Base-by-base conservation (phyloP, 2,888 invertebrate species). In the Caenorhabditis sp. region DNA sequence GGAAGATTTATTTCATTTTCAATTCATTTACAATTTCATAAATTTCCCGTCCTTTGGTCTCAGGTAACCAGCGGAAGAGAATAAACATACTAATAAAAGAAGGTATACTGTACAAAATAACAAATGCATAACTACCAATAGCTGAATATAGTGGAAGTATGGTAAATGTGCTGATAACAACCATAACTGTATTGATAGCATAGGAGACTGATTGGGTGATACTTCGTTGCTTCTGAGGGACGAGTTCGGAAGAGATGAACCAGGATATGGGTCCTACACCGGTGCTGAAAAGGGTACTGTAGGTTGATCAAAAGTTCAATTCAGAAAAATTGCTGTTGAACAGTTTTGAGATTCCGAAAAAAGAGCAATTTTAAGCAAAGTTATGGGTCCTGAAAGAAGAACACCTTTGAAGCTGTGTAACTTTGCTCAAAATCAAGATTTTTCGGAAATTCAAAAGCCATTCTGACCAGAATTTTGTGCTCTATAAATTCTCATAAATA, bases 261-360 rank as follows among this genome's bases (percentile, higher is more conserved):
- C 83, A 85, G 4, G 79, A 72, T 10, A 83, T 80, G 8, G 85
- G 83, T 1, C 84, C 84, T 2, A 84, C 81, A 20, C 81, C 83
- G 14, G 69, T 67, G 12, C 80, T 81, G 20, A 5, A 17, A 14
- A n/a, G n/a, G n/a, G n/a, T n/a, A n/a, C n/a, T n/a, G n/a, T n/a
- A n/a, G n/a, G n/a, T n/a, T n/a, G n/a, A n/a, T n/a, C n/a, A n/a
- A n/a, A n/a, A n/a, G n/a, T n/a, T n/a, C n/a, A n/a, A n/a, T n/a
- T n/a, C n/a, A n/a, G n/a, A n/a, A n/a, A n/a, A n/a, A n/a, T n/a
- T n/a, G n/a, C n/a, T n/a, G 10, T 36, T 10, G 5, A 10, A 5
- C 10, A 10, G 10, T 36, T 36, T 36, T 36, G 5, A 36, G 10
- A 36, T 36, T 36, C 10, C 10, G 5, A 10, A 36, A 36, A 36